phyloP scores from a whole-genome alignment of 2,888 invertebrate genomes.

The Agrochola lychnidis region DNA sequence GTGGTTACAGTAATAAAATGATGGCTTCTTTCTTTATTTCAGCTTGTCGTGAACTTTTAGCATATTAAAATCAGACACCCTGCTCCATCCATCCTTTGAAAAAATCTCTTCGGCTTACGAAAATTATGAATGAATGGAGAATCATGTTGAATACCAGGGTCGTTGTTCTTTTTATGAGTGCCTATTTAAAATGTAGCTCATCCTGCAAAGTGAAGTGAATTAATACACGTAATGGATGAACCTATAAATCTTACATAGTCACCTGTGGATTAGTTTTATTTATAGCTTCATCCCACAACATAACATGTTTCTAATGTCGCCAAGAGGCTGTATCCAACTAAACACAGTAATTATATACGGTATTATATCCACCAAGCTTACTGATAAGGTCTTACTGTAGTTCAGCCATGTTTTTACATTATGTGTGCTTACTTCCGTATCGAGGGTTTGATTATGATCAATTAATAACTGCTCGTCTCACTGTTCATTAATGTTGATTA shows the following conservation, averaged over 20 bases:
- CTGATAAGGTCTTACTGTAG: conserved; percentile 43
- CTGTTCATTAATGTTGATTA: neutral
- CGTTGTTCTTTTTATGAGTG: conserved; percentile 6
- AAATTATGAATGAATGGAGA: neutral
- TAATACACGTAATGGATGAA: conserved; percentile 31
- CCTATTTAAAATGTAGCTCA: conserved; percentile 9
- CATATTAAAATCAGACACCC: neutral
- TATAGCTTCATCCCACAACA: conserved; percentile 51
- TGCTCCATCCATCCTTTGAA: neutral
- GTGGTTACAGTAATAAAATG: neutral
- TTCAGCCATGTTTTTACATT: conserved; percentile 10
- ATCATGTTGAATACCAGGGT: neutral
- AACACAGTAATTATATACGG: conserved; percentile 47
- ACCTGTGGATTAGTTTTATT: conserved; percentile 41
- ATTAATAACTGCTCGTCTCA: neutral
- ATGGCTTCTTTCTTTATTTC: neutral
- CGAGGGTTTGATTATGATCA: conserved; percentile 10
- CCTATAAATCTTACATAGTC: conserved; percentile 39
- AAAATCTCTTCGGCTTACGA: neutral
- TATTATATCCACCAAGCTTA: conserved; percentile 34
- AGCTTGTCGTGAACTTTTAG: neutral
- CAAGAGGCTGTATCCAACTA: conserved; percentile 29
- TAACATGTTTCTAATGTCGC: conserved; percentile 35
- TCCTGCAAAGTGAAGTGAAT: conserved; percentile 19
- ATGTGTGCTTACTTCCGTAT: conserved; percentile 28